These are phyloP conservation scores for Agrotis ipsilon DNA, from an alignment of 2,888 invertebrate genomes.

Conservation along the genomic window DNA sequence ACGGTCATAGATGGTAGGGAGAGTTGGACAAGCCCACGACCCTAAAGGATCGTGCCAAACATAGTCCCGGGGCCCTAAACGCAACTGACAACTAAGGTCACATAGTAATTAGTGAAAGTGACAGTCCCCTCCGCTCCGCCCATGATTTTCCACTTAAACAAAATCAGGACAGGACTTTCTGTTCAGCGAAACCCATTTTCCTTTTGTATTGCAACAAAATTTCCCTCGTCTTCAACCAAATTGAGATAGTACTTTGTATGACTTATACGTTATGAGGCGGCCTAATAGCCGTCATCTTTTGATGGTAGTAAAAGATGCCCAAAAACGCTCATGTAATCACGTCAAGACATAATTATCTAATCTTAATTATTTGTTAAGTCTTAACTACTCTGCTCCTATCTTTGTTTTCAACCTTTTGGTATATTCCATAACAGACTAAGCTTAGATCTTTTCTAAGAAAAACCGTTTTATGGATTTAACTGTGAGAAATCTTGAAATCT, in stretches of 20 bases:
- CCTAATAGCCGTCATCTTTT: neutral
- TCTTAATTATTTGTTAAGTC: constrained; percentile 53
- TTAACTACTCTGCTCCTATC: constrained; percentile 33
- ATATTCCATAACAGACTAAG: constrained; percentile 38
- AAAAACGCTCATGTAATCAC: constrained; percentile 27
- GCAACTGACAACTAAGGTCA: too few relatives aligned
- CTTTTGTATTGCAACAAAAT: neutral
- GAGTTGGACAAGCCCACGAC: too few relatives aligned
- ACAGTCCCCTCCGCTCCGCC: too few relatives aligned
- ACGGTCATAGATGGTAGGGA: too few relatives aligned
- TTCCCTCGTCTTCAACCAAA: neutral
- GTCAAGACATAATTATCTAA: constrained; percentile 43
- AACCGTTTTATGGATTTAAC: neutral
- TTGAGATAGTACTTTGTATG: neutral
- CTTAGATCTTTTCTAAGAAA: neutral
- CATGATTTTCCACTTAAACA: too few relatives aligned
- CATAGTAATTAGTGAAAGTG: too few relatives aligned
- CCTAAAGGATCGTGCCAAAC: too few relatives aligned
- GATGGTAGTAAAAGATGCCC: constrained; percentile 21
- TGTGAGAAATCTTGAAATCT: neutral
- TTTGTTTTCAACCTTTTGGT: constrained; percentile 42
- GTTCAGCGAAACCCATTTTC: too few relatives aligned
- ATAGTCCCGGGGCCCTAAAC: too few relatives aligned
- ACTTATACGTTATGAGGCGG: neutral
- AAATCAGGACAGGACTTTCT: too few relatives aligned